Percentiles rank a stretch among this genome's conserved stretches.
These are phyloP conservation scores for Pygoscelis antarcticus DNA, from an alignment of 2,113 vertebrate species.

Conservation along the genomic window DNA sequence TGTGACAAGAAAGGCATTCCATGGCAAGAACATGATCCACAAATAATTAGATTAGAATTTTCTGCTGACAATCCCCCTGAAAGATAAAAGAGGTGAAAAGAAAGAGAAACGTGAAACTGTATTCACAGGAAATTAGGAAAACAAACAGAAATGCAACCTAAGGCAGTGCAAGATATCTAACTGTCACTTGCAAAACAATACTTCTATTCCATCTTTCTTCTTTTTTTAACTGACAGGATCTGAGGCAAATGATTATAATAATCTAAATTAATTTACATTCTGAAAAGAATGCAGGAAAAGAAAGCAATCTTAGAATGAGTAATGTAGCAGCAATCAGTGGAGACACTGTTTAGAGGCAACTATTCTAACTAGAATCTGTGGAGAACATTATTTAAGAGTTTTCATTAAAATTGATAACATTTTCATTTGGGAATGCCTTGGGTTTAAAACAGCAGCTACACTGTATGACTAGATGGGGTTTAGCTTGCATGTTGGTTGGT, in stretches of 20 bases:
- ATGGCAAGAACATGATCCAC: not conserved
- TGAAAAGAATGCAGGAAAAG: not conserved
- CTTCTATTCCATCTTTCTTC: not conserved
- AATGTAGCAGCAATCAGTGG: not conserved
- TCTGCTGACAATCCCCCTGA: not conserved
- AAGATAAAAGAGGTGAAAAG: constrained; percentile 23
- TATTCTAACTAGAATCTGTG: not conserved
- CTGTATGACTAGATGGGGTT: not conserved
- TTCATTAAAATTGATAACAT: not conserved
- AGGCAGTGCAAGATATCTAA: not conserved
- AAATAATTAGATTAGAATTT: constrained; percentile 29
- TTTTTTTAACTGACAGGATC: not conserved
- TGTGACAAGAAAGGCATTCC: not conserved
- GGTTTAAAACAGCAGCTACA: not conserved
- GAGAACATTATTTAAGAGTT: not conserved
- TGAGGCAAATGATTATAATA: not conserved
- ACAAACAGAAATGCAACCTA: constrained; percentile 32
- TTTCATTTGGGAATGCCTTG: not conserved
- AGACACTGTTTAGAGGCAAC: not conserved
- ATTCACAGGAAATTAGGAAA: constrained; percentile 29
- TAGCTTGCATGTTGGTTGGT: not conserved
- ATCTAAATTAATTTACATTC: constrained; percentile 15
- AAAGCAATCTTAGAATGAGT: not conserved
- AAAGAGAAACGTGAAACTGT: not conserved
- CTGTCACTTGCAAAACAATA: not conserved